phyloP scores from a whole-genome alignment of 2,888 invertebrate species.

The Euphydryas editha region DNA sequence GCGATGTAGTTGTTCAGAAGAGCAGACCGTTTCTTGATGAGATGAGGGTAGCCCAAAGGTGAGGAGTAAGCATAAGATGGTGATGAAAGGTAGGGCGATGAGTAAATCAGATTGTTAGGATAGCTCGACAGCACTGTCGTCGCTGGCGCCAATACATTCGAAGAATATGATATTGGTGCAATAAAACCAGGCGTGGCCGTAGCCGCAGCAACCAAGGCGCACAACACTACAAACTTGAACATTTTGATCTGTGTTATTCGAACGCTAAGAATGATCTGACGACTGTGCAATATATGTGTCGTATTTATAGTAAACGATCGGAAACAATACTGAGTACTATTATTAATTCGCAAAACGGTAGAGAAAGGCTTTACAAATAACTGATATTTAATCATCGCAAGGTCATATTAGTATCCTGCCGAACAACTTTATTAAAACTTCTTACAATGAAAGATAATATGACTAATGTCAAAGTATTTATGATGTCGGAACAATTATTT shows the following conservation, averaged over 20 bases:
- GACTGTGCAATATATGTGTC: slow-evolving; percentile 47
- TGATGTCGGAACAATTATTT: too few relatives aligned
- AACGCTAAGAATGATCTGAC: slow-evolving; percentile 64
- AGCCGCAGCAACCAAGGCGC: slow-evolving; percentile 82
- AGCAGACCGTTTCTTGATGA: slow-evolving; percentile 47
- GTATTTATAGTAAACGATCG: slow-evolving; percentile 73
- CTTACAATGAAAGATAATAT: too few relatives aligned
- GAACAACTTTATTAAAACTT: too few relatives aligned
- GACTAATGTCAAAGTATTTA: too few relatives aligned
- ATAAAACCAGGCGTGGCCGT: slow-evolving; percentile 65
- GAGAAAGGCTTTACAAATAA: slow-evolving; percentile 63
- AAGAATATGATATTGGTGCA: slow-evolving; percentile 52
- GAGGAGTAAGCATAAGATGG: slow-evolving; percentile 46
- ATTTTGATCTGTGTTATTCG: slow-evolving; percentile 73
- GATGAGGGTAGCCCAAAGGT: slow-evolving; percentile 39
- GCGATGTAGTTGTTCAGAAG: slow-evolving; percentile 35
- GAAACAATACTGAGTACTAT: slow-evolving; percentile 62
- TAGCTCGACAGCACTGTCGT: slow-evolving; percentile 59
- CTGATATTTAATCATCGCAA: slow-evolving; percentile 69
- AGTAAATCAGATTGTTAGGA: slow-evolving; percentile 67
- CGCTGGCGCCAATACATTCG: slow-evolving; percentile 54
- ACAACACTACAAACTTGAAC: slow-evolving; percentile 83
- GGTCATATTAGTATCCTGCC: slow-evolving; percentile 49
- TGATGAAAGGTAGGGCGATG: slow-evolving; percentile 50
- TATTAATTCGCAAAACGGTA: slow-evolving; percentile 67